Base-by-base conservation (phyloP, 2,888 invertebrate species). In the Azorinus chamasolen region DNA sequence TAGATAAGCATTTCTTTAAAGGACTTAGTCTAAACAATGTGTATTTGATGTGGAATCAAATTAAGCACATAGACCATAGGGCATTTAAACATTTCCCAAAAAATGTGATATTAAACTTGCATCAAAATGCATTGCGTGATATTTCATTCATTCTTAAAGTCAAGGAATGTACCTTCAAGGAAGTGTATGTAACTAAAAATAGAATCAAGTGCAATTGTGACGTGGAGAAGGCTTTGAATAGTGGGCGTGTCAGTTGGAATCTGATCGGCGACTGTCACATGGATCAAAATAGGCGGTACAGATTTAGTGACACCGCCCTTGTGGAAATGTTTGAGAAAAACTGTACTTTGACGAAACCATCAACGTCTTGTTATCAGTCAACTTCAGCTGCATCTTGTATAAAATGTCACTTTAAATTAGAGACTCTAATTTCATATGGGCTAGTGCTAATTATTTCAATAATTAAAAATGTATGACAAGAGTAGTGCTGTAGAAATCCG, bases 151-250 rank as follows among this genome's bases (percentile, higher is more conserved):
- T 86, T 41, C 55, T 86, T 10, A 18, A 75, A 12, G 70, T 79
- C 2, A 69, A 75, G 10, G 68, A 75, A 20, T 86, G 86, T 55
- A 79, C 78, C 2, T 86, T 86, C 73, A 48, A 74, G 50, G 76
- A 83, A 43, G 64, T 86, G 4, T 73, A 76, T 45, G 50, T 84
- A 37, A 77, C 78, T 39, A 63, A 71, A 50, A 86, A 86, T 63
- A 82, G 71, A 46, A 66, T 86, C 39, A 59, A 64, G 45, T 86
- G 86, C 72, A 78, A 82, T 46, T 86, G 86, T 79, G 66, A 70
- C 3, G 37, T 82, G 8, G 86, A 86, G 58, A 64, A 73, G 41
- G 79, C 83, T 27, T 50, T 86, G 12, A 84, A 86, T 48, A 86
- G 84, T 69, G 86, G 86, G n/a, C 62, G 75, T 12, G 79, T 86